phyloP scores from a whole-genome alignment of 1,140 invertebrate genomes.

The Trachymyrmex septentrionalis region DNA sequence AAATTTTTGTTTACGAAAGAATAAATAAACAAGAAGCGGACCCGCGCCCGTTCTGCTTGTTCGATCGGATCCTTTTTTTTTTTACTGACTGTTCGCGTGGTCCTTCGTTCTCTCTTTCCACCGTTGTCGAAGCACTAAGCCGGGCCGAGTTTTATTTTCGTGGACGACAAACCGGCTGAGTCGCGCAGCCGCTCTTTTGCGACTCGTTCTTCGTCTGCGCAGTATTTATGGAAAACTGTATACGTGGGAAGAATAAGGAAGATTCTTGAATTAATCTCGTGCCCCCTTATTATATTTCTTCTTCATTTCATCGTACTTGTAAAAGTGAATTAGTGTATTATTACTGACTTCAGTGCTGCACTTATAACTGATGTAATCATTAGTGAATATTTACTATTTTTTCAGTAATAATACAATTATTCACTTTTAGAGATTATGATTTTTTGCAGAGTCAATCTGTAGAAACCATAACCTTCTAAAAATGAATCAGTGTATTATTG shows the following conservation, averaged over 20 bases:
- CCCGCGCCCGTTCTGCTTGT: background rate
- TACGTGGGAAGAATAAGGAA: background rate
- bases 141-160: slow-evolving; percentile 63
- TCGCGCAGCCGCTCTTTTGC: slow-evolving; percentile 10
- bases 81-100: slow-evolving; percentile 24
- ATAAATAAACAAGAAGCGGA: slow-evolving; percentile 69
- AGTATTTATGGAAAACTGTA: background rate
- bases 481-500: too few species aligned
- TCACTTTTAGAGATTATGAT: too few species aligned
- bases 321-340: too few species aligned
- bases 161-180: slow-evolving; percentile 55
- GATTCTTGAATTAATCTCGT: background rate
- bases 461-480: too few species aligned
- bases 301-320: background rate
- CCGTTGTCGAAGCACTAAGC: background rate
- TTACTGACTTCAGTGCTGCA: too few species aligned
- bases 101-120: background rate
- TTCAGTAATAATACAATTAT: too few species aligned
- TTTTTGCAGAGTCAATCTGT: too few species aligned
- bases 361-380: too few species aligned
- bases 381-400: too few species aligned
- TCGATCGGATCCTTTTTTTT: background rate
- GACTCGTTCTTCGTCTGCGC: slow-evolving; percentile 13
- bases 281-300: background rate
- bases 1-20: slow-evolving; percentile 75